phyloP scores from a whole-genome alignment of 2,113 vertebrate genomes.

The Heterochromis multidens region DNA sequence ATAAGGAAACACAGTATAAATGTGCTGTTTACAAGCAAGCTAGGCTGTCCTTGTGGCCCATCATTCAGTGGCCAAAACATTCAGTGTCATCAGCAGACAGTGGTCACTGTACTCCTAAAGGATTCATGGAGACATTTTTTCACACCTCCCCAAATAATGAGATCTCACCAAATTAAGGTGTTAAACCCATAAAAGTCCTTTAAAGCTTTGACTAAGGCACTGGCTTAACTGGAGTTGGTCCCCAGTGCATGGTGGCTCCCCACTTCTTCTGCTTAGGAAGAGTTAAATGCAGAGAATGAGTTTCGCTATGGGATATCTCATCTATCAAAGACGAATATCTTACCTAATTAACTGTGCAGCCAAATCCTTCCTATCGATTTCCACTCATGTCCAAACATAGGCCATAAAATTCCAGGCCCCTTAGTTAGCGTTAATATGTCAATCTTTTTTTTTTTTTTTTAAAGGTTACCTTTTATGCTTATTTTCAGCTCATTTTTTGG shows the following conservation, averaged over 20 bases:
- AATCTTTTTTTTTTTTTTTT: background rate
- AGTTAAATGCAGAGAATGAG: background rate
- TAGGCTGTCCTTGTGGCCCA: background rate
- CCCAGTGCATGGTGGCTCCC: background rate
- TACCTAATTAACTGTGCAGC: background rate
- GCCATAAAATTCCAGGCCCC: background rate
- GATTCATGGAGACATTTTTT: background rate
- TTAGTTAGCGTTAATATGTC: background rate
- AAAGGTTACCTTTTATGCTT: too few relatives aligned
- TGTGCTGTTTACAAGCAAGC: background rate
- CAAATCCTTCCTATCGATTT: background rate
- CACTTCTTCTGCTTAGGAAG: background rate
- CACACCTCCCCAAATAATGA: background rate
- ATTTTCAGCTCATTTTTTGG: too few relatives aligned
- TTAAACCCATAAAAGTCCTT: too few relatives aligned
- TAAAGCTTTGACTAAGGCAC: too few relatives aligned
- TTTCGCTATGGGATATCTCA: fast-evolving
- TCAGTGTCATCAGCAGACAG: background rate
- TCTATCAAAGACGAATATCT: background rate
- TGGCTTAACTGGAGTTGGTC: background rate
- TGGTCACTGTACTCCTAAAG: background rate
- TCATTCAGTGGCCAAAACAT: background rate
- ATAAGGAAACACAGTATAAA: background rate
- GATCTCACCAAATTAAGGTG: background rate
- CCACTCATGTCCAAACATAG: background rate